Evolutionary conservation across 2,888 invertebrate genomes (phyloP).

Genomic region (Tinea semifulvella): DNA sequence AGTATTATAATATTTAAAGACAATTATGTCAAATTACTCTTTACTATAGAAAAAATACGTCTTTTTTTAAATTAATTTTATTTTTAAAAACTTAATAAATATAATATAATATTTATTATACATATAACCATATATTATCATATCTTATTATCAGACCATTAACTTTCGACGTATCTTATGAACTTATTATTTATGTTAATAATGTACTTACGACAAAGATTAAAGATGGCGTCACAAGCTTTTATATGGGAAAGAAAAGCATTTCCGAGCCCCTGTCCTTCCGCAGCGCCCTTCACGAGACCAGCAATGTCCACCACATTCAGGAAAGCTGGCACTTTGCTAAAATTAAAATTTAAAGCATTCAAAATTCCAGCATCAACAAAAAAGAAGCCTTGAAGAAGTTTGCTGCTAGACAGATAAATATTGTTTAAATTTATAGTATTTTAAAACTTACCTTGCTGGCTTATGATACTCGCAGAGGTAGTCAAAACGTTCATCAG

Average conservation of each 20-base stretch:
- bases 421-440: too few relatives aligned
- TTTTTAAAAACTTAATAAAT: background rate
- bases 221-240: slow-evolving; percentile 98
- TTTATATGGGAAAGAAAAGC: slow-evolving; percentile 98
- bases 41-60: too few relatives aligned
- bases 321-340: slow-evolving; percentile 97
- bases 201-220: slow-evolving; percentile 95
- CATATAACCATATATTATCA: too few relatives aligned
- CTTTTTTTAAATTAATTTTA: too few relatives aligned
- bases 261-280: slow-evolving; percentile 98
- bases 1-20: too few relatives aligned
- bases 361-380: too few relatives aligned
- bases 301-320: slow-evolving; percentile 99
- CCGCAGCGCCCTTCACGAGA: slow-evolving; percentile 96
- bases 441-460: slow-evolving; percentile 76
- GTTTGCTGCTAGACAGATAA: too few relatives aligned
- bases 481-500: slow-evolving; percentile 92
- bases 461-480: slow-evolving; percentile 96
- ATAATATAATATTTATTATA: background rate
- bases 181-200: too few relatives aligned
- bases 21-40: too few relatives aligned
- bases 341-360: slow-evolving; percentile 51
- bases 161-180: too few relatives aligned
- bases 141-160: too few relatives aligned
- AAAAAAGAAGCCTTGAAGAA: too few relatives aligned